A percentile compares a stretch with the other conserved stretches of the same genome.
These are phyloP conservation scores for Falco rusticolus DNA, from an alignment of 2,797 vertebrate genomes.

Conservation along the genomic window DNA sequence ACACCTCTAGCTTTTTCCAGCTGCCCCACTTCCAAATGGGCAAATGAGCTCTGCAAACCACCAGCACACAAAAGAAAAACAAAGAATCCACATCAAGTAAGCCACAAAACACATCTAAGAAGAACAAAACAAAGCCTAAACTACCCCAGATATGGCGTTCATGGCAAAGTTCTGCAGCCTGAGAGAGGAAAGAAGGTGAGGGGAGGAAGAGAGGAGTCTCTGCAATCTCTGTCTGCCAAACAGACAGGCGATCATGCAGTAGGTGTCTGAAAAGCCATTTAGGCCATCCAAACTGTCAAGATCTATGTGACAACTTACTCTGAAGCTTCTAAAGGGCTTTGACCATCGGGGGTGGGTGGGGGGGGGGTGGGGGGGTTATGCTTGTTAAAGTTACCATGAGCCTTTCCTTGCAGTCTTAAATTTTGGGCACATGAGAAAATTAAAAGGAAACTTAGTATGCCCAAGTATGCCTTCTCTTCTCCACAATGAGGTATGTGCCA, in stretches of 20 bases:
- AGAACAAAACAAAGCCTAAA: background rate
- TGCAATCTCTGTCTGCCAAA: background rate
- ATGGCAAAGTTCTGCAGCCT: background rate
- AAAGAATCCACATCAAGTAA: background rate
- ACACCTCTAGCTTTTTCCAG: background rate
- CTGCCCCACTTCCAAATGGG: background rate
- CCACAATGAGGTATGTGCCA: background rate
- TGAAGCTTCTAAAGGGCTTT: background rate
- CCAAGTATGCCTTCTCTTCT: background rate
- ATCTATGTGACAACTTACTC: background rate
- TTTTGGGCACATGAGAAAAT: background rate
- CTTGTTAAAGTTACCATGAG: background rate
- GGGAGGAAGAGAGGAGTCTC: background rate
- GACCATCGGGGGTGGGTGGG: background rate
- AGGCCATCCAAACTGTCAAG: background rate
- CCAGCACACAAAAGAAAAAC: background rate
- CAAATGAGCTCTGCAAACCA: background rate
- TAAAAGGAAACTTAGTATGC: background rate
- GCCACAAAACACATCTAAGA: background rate
- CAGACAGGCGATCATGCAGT: background rate
- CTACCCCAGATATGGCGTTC: background rate
- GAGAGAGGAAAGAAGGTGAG: background rate
- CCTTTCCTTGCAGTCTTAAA: background rate
- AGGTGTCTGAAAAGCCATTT: slow-evolving; percentile 14
- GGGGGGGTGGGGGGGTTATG: too few species aligned